Evolutionary conservation across 2,888 invertebrate genomes (phyloP), one percentile per base, ranked within the genome.

Genomic region (Perizoma affinitatum): DNA sequence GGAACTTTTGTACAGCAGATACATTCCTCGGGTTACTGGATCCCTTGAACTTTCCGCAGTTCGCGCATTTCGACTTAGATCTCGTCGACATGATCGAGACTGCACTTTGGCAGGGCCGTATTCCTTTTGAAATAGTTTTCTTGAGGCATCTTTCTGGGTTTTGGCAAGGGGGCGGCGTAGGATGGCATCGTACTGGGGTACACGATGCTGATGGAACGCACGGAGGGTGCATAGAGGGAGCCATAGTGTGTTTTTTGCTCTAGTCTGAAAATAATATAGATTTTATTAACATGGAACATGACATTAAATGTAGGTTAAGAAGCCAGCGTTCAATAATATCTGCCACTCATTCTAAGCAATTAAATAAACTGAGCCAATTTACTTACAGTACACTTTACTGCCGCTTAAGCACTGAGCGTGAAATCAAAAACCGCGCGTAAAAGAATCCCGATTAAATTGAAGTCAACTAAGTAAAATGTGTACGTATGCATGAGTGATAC

Each of bases 161-260:
- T 50, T 73, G 11, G 65, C 91, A 91, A 4, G 84, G 84, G 0
- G 90, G 89, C 8, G 83, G 82, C 5, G 81, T 75, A 9, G 89
- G 91, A 47, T 91, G 90, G 68, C 91, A 91, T 58, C 88, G 83
- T 42, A 82, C 59, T 0, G 86, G 85, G 34, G 75, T 69, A 74
- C 91, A 90, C 1, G 90, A 87, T 36, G 90, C 80, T 5, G 82
- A 73, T 4, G 90, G 90, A 11, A 86, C 87, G 73, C 91, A 91
- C 43, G 91, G 86, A 48, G 90, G 90, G 67, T 89, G 89, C 64
- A 82, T 76, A 62, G 75, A 59, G 7, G 87, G 88, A 63, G 87
- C 83, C 88, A 88, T 88, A 41, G 8, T 45, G 53, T 49, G 69
- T 78, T 44, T 22, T 11, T 44, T 82, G 84, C 10, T 51, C 48